Conservation (phyloP, 2,888 invertebrate species). For the Zeuzera pyrina region DNA sequence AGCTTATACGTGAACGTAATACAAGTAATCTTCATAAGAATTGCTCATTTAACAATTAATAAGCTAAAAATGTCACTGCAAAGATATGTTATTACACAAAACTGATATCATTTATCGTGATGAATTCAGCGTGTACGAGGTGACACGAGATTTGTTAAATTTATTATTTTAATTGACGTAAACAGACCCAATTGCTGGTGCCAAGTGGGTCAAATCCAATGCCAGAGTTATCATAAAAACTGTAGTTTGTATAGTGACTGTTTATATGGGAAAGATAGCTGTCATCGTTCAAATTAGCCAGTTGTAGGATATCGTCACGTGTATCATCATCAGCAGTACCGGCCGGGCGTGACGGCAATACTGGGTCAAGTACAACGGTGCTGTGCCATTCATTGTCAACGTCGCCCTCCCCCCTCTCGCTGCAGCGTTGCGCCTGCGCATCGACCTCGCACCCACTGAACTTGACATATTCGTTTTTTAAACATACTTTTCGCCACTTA, state of each 20-base stretch:
- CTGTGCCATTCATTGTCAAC: slow-evolving; percentile 70
- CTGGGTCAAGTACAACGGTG: slow-evolving; percentile 72
- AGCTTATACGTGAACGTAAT: no score
- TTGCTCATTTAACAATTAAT: no score
- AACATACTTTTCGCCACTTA: slow-evolving; percentile 32
- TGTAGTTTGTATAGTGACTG: slow-evolving; percentile 4
- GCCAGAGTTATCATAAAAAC: slow-evolving; percentile 53
- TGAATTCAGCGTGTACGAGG: no score
- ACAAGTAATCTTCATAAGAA: no score
- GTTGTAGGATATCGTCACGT: slow-evolving; percentile 6
- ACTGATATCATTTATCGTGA: no score
- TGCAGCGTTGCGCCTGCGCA: slow-evolving; percentile 36
- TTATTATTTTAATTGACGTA: slow-evolving; percentile 48
- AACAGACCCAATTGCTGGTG: slow-evolving; percentile 37
- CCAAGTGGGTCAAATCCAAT: slow-evolving; percentile 66
- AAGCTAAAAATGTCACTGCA: no score
- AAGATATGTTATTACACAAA: no score
- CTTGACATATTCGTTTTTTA: slow-evolving; percentile 59
- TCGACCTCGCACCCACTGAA: slow-evolving; percentile 57
- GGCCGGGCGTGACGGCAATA: slow-evolving; percentile 53
- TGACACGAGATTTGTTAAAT: slow-evolving; percentile 29
- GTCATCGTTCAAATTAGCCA: no score
- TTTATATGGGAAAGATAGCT: no score
- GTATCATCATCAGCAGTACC: slow-evolving; percentile 17
- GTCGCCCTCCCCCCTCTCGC: slow-evolving; percentile 20